Conservation (phyloP, 1,140 invertebrate species). For the Alviniconcha marisindica region DNA sequence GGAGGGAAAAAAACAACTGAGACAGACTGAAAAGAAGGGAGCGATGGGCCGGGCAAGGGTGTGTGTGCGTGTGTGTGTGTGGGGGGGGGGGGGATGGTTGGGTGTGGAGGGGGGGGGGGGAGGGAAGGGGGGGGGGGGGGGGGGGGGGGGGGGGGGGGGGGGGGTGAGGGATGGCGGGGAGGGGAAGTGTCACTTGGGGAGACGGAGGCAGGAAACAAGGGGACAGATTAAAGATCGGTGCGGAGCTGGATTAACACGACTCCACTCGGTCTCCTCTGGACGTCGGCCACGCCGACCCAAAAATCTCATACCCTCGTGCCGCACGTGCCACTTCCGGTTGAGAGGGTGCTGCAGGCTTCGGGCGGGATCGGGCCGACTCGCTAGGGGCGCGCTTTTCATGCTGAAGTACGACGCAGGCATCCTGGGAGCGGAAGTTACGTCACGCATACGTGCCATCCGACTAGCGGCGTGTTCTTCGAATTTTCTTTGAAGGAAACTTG, state of each 20-base stretch:
- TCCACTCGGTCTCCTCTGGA: not conserved
- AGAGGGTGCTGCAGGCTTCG: not conserved
- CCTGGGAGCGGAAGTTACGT: slow-evolving; percentile 36
- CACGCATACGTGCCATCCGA: not conserved
- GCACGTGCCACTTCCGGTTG: slow-evolving; percentile 8
- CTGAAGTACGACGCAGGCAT: not conserved
- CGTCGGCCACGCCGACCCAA: not conserved
- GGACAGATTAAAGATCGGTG: not conserved
- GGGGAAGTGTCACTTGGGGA: no score
- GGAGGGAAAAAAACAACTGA: not conserved
- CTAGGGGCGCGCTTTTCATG: not conserved
- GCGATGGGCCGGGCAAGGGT: not conserved
- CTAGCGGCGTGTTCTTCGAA: not conserved
- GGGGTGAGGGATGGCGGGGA: not conserved
- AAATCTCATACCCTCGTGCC: slow-evolving; percentile 8
- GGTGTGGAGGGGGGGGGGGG: not conserved
- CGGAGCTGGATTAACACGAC: not conserved
- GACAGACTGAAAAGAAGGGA: not conserved
- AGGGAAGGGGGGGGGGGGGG: not conserved
- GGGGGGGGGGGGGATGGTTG: not conserved
- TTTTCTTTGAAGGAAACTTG: not conserved
- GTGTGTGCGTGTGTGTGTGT: not conserved
- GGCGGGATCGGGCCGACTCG: slow-evolving; percentile 14
- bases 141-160: not conserved
- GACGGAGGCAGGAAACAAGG: no score